These are phyloP conservation scores for Myotis yumanensis DNA, from an alignment of 2,113 vertebrate genomes.

Conservation along the genomic window DNA sequence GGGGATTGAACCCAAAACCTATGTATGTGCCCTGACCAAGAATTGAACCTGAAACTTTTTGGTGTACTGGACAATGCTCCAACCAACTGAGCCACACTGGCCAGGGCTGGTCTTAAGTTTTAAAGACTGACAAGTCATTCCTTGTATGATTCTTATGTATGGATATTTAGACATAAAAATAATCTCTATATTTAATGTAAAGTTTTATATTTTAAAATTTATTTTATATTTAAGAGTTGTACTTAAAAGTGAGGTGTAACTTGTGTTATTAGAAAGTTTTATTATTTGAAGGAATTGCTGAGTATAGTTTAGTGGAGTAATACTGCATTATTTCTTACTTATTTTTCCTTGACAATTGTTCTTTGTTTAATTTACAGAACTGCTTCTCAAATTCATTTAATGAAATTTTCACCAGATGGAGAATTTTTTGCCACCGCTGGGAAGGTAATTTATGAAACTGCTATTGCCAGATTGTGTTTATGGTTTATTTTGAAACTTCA, in stretches of 20 bases:
- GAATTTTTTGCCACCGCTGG: slow-evolving; percentile 98
- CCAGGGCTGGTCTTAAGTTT: neutral
- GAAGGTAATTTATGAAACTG: slow-evolving; percentile 86
- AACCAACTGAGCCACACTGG: neutral
- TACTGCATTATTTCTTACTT: neutral
- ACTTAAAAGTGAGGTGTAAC: neutral
- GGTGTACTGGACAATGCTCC: neutral
- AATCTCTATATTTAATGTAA: neutral
- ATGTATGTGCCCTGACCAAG: neutral
- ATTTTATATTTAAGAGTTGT: neutral
- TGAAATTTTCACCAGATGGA: slow-evolving; percentile 97
- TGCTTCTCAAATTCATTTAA: slow-evolving; percentile 91
- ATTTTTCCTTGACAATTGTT: slow-evolving; percentile 21
- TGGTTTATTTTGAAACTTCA: slow-evolving; percentile 44
- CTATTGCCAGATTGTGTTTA: slow-evolving; percentile 34
- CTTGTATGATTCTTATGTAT: neutral
- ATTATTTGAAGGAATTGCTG: neutral
- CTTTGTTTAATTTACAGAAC: slow-evolving; percentile 86
- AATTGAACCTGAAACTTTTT: neutral
- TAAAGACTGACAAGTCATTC: neutral
- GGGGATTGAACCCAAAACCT: neutral
- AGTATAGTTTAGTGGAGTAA: slow-evolving; percentile 15
- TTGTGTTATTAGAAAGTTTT: neutral
- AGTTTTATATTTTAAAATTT: neutral
- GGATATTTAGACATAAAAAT: neutral